Base-by-base conservation (phyloP, 2,888 invertebrate genomes). In the Calameuta filiformis region DNA sequence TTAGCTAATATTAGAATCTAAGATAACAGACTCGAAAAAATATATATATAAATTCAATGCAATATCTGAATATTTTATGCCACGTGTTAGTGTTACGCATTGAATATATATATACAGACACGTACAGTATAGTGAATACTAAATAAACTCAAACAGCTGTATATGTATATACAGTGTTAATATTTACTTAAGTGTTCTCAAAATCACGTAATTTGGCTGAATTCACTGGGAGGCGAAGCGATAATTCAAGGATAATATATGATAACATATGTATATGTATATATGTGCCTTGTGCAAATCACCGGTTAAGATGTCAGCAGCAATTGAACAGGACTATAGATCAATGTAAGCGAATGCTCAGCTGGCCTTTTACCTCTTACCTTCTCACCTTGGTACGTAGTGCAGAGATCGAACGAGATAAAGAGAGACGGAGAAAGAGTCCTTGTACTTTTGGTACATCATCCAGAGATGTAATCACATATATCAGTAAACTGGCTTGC, bases 281-380 rank as follows among this genome's bases (percentile, higher is more conserved):
- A 31, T 69, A 33, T 33, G 1, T 69, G n/a, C 30, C 69, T 12
- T 33, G 69, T 69, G 77, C 30, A 77, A 75, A 77, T 75, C 75
- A 75, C 69, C 37, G 37, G 75, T 35, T 75, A 75, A 77, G 77
- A 69, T 77, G 69, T 77, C 75, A 75, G 75, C 75, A 74, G 68
- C 73, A 37, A 75, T 77, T 75, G 33, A 69, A 77, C 75, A 75
- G 37, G 69, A 68, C 69, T 69, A 68, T 35, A 77, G 73, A 35
- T 77, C 69, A 77, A 75, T 68, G 77, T 75, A 77, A 75, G 35
- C 68, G 68, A 77, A 69, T 34, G 73, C 69, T 77, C 68, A 35
- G 74, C 74, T 33, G 73, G 30, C 69, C 69, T 69, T 33, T 69
- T 12, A 33, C 69, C 69, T 69, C 30, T 69, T 69, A n/a, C 11